Percentiles rank a stretch among this genome's conserved stretches.
Conservation (phyloP, 2,888 invertebrate genomes). For the Plagodis pulveraria region DNA sequence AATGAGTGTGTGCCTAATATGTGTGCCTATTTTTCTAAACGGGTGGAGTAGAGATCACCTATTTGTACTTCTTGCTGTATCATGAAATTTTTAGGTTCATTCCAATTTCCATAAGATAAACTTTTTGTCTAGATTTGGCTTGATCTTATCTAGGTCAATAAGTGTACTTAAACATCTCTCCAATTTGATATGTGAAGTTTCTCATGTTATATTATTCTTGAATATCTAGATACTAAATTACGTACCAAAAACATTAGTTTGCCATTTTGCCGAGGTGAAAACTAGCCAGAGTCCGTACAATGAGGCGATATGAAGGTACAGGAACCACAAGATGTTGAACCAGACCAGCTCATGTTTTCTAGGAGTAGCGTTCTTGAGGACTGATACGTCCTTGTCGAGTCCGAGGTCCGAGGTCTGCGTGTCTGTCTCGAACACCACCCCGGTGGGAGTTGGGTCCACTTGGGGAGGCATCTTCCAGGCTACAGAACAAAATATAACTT, state of each 20-base stretch:
- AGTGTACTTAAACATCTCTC: too few species aligned
- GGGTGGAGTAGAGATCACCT: too few species aligned
- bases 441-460: constrained; percentile 77
- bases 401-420: constrained; percentile 87
- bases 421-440: constrained; percentile 88
- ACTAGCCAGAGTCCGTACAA: constrained; percentile 87
- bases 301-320: constrained; percentile 87
- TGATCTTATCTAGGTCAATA: too few species aligned
- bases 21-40: too few species aligned
- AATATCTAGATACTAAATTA: not conserved
- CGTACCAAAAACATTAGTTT: constrained; percentile 88
- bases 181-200: not conserved
- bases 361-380: constrained; percentile 79
- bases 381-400: constrained; percentile 82
- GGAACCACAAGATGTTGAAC: constrained; percentile 89
- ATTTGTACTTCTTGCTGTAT: too few species aligned
- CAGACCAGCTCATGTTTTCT: constrained; percentile 86
- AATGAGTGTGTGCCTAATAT: too few species aligned
- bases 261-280: constrained; percentile 87
- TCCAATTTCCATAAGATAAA: too few species aligned
- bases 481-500: not conserved
- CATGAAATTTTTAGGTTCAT: too few species aligned
- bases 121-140: too few species aligned
- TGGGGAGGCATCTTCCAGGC: constrained; percentile 82
- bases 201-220: too few species aligned